phyloP scores from a whole-genome alignment of 1,140 invertebrate genomes.

The Drosophila takahashii region DNA sequence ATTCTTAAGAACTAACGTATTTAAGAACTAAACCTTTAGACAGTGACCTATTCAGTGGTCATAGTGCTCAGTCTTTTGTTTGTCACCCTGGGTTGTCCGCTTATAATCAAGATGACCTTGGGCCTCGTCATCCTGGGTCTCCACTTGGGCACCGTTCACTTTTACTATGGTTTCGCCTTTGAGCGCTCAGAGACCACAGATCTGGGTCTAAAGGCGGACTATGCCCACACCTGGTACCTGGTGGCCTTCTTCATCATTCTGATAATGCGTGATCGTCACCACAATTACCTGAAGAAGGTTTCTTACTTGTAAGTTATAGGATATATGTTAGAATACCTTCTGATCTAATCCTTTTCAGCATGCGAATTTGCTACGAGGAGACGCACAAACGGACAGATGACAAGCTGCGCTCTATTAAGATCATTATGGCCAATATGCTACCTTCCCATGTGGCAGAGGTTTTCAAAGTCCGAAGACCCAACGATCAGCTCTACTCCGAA shows the following conservation, averaged over 20 bases:
- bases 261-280: constrained; percentile 26
- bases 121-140: not conserved
- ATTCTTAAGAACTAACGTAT: no score
- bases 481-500: constrained; percentile 92
- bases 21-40: constrained; percentile 85
- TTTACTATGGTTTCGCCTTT: constrained; percentile 86
- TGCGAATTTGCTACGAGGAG: constrained; percentile 55
- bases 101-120: constrained; percentile 89
- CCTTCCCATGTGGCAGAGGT: constrained; percentile 92
- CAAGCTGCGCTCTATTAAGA: constrained; percentile 91
- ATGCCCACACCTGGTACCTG: constrained; percentile 39
- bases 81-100: constrained; percentile 92
- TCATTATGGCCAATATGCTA: constrained; percentile 93
- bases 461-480: constrained; percentile 87
- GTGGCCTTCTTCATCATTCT: constrained; percentile 9
- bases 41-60: constrained; percentile 91
- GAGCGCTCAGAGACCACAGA: constrained; percentile 90
- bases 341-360: not conserved
- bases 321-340: not conserved
- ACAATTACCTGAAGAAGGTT: constrained; percentile 33
- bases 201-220: constrained; percentile 85
- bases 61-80: constrained; percentile 91
- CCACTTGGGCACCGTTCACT: constrained; percentile 85
- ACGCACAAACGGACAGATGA: constrained; percentile 91
- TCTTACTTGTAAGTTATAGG: constrained; percentile 33